phyloP scores from a whole-genome alignment of 2,113 vertebrate species.

The Psittacula cyanocephala region DNA sequence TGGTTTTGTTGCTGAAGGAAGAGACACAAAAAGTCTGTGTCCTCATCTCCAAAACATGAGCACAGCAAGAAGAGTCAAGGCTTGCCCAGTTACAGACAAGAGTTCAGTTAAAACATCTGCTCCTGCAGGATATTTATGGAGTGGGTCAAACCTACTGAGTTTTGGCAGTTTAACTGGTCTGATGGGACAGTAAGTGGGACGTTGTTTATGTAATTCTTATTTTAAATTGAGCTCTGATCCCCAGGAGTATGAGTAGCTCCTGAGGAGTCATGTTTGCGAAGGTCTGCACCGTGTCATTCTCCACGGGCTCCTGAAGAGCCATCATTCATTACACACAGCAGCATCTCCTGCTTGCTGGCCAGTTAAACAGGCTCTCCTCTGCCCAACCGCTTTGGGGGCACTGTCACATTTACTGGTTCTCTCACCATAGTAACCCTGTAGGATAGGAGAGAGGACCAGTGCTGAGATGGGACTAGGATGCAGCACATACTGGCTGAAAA shows the following conservation, averaged over 20 bases:
- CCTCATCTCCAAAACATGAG: background rate
- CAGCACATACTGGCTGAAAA: background rate
- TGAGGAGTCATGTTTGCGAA: accelerated
- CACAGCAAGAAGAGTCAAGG: background rate
- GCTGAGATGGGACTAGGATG: background rate
- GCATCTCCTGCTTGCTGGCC: background rate
- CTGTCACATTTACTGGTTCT: background rate
- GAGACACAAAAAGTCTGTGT: too few relatives aligned
- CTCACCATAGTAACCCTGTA: background rate
- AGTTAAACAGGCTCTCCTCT: background rate
- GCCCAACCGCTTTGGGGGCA: background rate
- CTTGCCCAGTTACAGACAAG: background rate
- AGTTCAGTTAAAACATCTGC: background rate
- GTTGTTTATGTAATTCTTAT: background rate
- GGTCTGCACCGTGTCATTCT: accelerated
- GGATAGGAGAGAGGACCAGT: background rate
- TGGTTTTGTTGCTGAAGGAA: background rate
- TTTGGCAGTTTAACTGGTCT: background rate
- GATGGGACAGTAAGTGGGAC: background rate
- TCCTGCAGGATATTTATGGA: background rate
- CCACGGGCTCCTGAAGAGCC: background rate
- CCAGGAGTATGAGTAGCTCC: background rate
- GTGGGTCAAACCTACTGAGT: background rate
- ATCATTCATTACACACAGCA: background rate
- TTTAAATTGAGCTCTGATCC: background rate